phyloP scores from a whole-genome alignment of 92 coral and sea anemone species.

The Desmophyllum pertusum region DNA sequence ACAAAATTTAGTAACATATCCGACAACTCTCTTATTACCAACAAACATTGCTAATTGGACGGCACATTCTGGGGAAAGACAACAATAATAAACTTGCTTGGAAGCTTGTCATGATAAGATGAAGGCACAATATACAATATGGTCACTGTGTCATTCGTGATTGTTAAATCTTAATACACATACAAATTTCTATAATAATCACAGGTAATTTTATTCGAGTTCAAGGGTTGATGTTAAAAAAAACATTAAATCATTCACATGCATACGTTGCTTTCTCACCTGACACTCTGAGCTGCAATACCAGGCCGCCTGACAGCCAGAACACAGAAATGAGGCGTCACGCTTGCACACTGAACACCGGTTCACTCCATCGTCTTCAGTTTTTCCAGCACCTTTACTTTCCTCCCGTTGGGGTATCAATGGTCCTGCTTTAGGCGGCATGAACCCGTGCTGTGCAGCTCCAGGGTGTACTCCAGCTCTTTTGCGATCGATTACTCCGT shows the following conservation, averaged over 20 bases:
- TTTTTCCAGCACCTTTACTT: slow-evolving; percentile 51
- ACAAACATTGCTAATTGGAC: neutral
- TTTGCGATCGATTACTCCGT: slow-evolving; percentile 69
- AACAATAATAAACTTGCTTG: neutral
- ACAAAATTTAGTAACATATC: neutral
- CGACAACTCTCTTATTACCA: neutral
- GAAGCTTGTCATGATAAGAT: neutral
- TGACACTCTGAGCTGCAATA: slow-evolving; percentile 98
- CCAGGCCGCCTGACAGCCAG: slow-evolving; percentile 99
- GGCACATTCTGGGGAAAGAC: neutral
- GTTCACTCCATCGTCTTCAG: slow-evolving; percentile 75
- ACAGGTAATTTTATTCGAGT: neutral
- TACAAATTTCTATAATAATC: neutral
- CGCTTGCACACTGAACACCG: slow-evolving; percentile 87
- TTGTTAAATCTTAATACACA: neutral
- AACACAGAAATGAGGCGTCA: slow-evolving; percentile 98
- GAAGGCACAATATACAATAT: neutral
- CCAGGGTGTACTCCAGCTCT: slow-evolving; percentile 52
- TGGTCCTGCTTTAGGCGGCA: slow-evolving; percentile 72
- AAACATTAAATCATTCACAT: no score
- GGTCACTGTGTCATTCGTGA: neutral
- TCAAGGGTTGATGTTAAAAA: no score
- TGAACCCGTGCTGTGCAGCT: slow-evolving; percentile 52
- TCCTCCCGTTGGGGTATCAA: slow-evolving; percentile 62
- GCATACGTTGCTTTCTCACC: slow-evolving; percentile 52